phyloP scores from a whole-genome alignment of 2,113 vertebrate genomes.

The Mustelus asterias region DNA sequence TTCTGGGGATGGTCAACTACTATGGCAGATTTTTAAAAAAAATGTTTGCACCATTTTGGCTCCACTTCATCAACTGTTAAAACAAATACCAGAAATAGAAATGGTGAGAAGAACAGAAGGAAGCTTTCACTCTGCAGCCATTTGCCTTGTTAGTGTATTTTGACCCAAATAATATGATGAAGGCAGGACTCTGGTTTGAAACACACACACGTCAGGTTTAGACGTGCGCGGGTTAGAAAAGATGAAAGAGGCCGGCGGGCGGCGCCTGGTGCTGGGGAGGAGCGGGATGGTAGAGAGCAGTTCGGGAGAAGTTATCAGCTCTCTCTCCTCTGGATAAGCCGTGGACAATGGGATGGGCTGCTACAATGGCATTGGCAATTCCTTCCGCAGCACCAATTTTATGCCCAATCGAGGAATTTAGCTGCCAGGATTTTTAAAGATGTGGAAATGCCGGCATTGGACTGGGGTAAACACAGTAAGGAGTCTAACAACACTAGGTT shows the following conservation, averaged over 20 bases:
- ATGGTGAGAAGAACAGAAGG: no score
- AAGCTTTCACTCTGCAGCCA: no score
- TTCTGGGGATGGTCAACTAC: no score
- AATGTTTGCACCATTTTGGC: no score
- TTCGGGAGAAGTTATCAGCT: neutral
- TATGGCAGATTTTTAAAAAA: no score
- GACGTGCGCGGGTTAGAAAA: constrained; percentile 16
- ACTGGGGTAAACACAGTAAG: no score
- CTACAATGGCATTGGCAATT: constrained; percentile 42
- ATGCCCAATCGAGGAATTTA: neutral
- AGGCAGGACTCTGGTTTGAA: constrained; percentile 47
- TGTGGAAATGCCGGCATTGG: no score
- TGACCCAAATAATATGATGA: constrained; percentile 32
- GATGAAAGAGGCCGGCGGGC: neutral
- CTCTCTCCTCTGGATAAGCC: neutral
- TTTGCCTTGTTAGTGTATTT: no score
- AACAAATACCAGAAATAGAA: no score
- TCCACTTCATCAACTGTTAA: no score
- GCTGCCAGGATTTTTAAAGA: neutral
- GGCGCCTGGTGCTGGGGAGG: neutral
- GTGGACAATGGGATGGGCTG: constrained; percentile 34
- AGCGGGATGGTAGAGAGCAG: neutral
- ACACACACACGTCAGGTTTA: constrained; percentile 42
- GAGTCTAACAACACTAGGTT: no score
- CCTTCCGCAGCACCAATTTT: constrained; percentile 40